phyloP scores from a whole-genome alignment of 2,797 vertebrate genomes.

The Scarus forsteni region DNA sequence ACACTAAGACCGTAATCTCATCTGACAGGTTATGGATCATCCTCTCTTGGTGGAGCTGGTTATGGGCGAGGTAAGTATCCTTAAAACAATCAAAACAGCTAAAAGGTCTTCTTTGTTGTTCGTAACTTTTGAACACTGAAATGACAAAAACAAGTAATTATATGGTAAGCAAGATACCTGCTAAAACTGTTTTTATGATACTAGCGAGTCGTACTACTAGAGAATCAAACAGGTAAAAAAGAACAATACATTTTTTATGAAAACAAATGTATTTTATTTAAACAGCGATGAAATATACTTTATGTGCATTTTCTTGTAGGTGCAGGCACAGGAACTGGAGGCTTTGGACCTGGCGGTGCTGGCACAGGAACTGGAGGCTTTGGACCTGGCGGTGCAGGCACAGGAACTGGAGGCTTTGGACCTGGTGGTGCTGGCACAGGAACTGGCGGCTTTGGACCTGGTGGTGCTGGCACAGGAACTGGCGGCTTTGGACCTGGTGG shows the following conservation, averaged over 20 bases:
- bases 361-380: not conserved
- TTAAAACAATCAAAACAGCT: not conserved
- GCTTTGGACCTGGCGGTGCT: not conserved
- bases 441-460: not conserved
- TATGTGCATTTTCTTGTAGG: not conserved
- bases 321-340: not conserved
- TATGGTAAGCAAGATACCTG: too few species aligned
- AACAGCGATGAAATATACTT: not conserved
- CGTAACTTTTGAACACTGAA: too few species aligned
- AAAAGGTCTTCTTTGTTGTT: too few species aligned
- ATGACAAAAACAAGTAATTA: too few species aligned
- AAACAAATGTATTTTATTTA: too few species aligned
- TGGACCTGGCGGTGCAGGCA: not conserved
- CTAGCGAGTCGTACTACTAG: too few species aligned
- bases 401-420: not conserved
- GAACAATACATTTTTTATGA: too few species aligned
- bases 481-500: not conserved
- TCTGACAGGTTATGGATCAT: conserved; percentile 65
- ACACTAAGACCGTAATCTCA: conserved; percentile 5
- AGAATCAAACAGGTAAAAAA: too few species aligned
- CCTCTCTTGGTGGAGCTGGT: conserved; percentile 60
- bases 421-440: not conserved
- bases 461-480: not conserved
- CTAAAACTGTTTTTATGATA: too few species aligned
- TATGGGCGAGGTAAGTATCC: conserved; percentile 56